phyloP scores from a whole-genome alignment of 2,888 invertebrate species.

The Coenonympha arcania region DNA sequence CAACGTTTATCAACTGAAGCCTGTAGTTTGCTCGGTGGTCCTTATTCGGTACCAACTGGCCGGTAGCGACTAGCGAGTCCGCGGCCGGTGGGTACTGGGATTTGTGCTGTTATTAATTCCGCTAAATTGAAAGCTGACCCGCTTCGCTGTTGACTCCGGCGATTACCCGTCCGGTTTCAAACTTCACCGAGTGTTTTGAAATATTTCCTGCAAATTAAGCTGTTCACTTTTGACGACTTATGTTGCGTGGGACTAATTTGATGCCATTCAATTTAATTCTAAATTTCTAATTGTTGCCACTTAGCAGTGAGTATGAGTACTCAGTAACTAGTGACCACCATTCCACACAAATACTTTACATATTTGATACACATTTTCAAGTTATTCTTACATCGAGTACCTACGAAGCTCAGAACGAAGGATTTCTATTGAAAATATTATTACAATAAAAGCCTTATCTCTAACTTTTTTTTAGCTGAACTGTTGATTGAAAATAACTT shows the following conservation, averaged over 20 bases:
- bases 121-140: conserved; percentile 56
- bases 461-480: too few relatives aligned
- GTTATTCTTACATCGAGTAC: too few relatives aligned
- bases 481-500: too few relatives aligned
- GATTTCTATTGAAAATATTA: too few relatives aligned
- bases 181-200: conserved; percentile 29
- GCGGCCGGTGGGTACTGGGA: conserved; percentile 34
- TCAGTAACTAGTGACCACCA: too few relatives aligned
- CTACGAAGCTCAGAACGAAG: too few relatives aligned
- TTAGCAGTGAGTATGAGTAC: too few relatives aligned
- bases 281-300: background rate
- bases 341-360: too few relatives aligned
- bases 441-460: too few relatives aligned
- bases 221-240: conserved; percentile 17
- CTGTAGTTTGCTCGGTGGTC: too few relatives aligned
- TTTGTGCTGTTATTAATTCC: conserved; percentile 56
- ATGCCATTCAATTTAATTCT: background rate
- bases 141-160: conserved; percentile 32
- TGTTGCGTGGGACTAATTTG: background rate
- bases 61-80: conserved; percentile 26
- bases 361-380: too few relatives aligned
- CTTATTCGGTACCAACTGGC: background rate
- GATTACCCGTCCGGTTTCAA: conserved; percentile 32
- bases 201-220: conserved; percentile 27
- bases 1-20: conserved; percentile 23